Evolutionary conservation across 2,888 invertebrate genomes (phyloP), one percentile per base, ranked within the genome.

Genomic region (Thalpophila matura): DNA sequence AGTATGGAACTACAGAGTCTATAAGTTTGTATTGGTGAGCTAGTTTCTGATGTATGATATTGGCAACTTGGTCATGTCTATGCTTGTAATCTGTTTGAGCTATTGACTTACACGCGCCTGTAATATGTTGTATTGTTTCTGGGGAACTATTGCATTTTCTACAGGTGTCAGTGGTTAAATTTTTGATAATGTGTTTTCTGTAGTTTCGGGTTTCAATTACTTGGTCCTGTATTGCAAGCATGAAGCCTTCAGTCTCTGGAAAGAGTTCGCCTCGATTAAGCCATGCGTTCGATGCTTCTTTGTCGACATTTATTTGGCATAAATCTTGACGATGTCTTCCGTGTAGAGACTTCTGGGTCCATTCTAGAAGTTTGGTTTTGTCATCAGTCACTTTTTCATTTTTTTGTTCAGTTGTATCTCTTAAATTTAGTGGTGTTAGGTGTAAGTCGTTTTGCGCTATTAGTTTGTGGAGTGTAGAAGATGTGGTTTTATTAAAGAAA

Each of bases 301-400:
- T 67, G 58, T 62, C 62, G 58, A 62, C 62, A 46, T 67, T 55
- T 29, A 46, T 12, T 12, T 54, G 61, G 37, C 43, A 16, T 35
- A 67, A 50, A 31, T 66, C 61, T 4, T 47, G 60, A 20, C 29
- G 66, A 43, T 66, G 66, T 61, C 61, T 56, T 42, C 61, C 54
- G 29, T 62, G 61, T n/a, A 67, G 50, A 42, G 43, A 50, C 51
- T 67, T 40, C 22, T 14, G 20, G 40, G 5, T 10, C 40, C 40
- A 40, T 40, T 20, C 40, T 7, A 22, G 4, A 6, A 20, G 4
- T 40, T 40, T 40, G 9, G 9, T 22, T 40, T n/a, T 40, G 24
- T 46, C 22, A 4, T 46, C 20, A 16, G 12, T 46, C 4, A 20
- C 4, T 27, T 20, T 31, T n/a, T 46, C 33, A 3, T 46, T 46